These are phyloP conservation scores for Crocuta crocuta DNA, from an alignment of 2,113 vertebrate genomes.

Conservation along the genomic window DNA sequence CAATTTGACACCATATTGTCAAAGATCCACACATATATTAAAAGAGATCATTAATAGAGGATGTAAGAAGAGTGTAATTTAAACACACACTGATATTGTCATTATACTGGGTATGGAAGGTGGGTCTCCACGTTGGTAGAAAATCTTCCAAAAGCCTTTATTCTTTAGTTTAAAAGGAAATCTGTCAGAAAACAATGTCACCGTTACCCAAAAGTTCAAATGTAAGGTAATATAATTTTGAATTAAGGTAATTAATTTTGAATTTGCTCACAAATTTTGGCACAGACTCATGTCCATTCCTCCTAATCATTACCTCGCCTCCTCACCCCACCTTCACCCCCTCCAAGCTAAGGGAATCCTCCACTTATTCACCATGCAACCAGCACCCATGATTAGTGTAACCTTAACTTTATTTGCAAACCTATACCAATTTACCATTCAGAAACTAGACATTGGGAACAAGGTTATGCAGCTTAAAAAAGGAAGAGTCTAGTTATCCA, in stretches of 20 bases:
- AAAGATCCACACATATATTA: neutral
- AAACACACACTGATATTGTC: neutral
- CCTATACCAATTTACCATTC: neutral
- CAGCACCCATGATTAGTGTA: neutral
- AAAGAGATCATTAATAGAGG: neutral
- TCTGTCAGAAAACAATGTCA: neutral
- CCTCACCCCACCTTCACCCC: neutral
- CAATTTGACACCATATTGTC: neutral
- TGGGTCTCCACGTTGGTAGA: neutral
- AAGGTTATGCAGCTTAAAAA: neutral
- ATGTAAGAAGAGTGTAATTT: neutral
- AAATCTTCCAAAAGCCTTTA: neutral
- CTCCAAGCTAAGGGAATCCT: neutral
- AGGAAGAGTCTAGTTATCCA: neutral
- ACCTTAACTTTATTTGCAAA: neutral
- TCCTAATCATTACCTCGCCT: neutral
- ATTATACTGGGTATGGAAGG: neutral
- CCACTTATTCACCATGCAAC: neutral
- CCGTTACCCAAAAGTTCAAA: neutral
- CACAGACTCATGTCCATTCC: neutral
- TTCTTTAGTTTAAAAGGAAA: slow-evolving; percentile 30
- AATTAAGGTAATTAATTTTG: neutral
- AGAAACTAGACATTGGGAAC: slow-evolving; percentile 39
- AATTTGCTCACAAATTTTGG: slow-evolving; percentile 13
- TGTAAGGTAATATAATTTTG: neutral